Evolutionary conservation across 2,797 vertebrate species (phyloP).

Genomic region (Psittacula echo): DNA sequence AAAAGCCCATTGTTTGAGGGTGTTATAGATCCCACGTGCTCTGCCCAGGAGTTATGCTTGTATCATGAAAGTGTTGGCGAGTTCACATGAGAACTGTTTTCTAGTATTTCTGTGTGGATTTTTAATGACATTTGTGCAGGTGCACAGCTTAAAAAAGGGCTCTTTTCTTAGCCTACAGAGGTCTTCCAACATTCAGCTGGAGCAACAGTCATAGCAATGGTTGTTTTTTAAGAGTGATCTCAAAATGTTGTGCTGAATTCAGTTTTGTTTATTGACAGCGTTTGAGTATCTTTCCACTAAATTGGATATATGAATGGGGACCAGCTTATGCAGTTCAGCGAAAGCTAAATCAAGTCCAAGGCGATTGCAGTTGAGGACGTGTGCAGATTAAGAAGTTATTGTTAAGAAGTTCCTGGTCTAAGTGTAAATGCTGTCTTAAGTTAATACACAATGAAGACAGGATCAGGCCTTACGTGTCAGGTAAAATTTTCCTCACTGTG

Average conservation of each 20-base stretch:
- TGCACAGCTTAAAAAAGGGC: not conserved
- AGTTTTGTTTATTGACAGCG: not conserved
- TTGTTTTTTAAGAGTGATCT: not conserved
- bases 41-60: not conserved
- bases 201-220: not conserved
- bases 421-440: not conserved
- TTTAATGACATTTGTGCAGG: slow-evolving; percentile 12
- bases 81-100: not conserved
- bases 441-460: not conserved
- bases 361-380: not conserved
- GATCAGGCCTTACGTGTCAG: not conserved
- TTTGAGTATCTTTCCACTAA: not conserved
- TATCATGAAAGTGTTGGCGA: not conserved
- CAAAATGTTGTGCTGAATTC: not conserved
- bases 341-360: not conserved
- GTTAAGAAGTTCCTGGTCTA: not conserved
- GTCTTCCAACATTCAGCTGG: not conserved
- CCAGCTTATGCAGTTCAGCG: not conserved
- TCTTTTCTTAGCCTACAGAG: not conserved
- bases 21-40: not conserved
- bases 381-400: not conserved
- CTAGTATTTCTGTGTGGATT: not conserved
- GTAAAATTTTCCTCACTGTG: not conserved
- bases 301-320: too few relatives aligned
- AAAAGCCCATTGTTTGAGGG: slow-evolving; percentile 64